A percentile compares a stretch with the other conserved stretches of the same genome.
These are phyloP conservation scores for Ophion ventricosus DNA, from an alignment of 2,888 invertebrate species.

Conservation along the genomic window DNA sequence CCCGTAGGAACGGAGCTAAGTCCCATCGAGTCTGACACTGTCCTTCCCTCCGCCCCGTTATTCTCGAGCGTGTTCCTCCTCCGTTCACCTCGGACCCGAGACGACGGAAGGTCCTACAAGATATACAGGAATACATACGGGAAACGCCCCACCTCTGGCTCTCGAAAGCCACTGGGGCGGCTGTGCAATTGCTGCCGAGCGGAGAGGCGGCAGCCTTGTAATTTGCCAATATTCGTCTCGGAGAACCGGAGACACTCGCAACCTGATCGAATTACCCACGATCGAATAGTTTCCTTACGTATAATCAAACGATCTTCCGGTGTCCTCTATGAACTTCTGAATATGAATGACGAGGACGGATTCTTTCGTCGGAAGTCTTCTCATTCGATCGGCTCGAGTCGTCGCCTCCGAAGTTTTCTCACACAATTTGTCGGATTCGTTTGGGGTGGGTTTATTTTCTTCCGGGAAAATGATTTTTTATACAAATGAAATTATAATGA, in stretches of 20 bases:
- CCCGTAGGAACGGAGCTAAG: slow-evolving; percentile 64
- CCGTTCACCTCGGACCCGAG: slow-evolving; percentile 11
- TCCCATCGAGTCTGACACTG: slow-evolving; percentile 39
- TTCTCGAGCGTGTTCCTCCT: neutral
- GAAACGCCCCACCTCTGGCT: neutral
- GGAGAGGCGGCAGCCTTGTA: slow-evolving; percentile 54
- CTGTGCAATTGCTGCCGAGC: neutral
- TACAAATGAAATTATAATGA: too few species aligned
- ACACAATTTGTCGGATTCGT: neutral
- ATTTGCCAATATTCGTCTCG: slow-evolving; percentile 72
- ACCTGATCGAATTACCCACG: slow-evolving; percentile 50
- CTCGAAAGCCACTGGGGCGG: neutral
- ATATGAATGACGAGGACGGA: slow-evolving; percentile 52
- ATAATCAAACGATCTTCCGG: slow-evolving; percentile 40
- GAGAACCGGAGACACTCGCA: slow-evolving; percentile 15
- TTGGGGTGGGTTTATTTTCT: too few species aligned
- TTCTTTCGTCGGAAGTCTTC: slow-evolving; percentile 2
- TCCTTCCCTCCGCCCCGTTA: slow-evolving; percentile 60
- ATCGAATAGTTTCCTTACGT: slow-evolving; percentile 51
- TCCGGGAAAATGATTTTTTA: too few species aligned
- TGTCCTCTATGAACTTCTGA: neutral
- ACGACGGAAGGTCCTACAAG: slow-evolving; percentile 30
- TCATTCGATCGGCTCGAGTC: neutral
- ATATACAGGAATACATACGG: slow-evolving; percentile 29
- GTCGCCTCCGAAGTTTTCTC: neutral